Evolutionary conservation across 2,888 invertebrate species (phyloP), one percentile per base, ranked within the genome.

Genomic region (Autographa gamma): DNA sequence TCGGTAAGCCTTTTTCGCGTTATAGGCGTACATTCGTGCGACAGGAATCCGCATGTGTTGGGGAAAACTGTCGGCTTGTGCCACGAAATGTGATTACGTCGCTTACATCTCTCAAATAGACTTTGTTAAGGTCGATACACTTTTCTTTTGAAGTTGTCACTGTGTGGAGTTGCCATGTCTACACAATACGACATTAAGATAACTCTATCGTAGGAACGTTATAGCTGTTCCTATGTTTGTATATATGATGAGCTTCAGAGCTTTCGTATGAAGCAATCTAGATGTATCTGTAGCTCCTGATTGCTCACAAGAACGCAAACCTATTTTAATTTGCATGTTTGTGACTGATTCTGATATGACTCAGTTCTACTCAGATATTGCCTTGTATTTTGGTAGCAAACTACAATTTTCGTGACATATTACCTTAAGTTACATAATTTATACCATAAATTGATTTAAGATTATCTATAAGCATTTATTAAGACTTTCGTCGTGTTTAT

Each of bases 81-180:
- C 25, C 60, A 66, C 66, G 41, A 62, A 70, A 76, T 72, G 72
- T 63, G 31, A 41, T 73, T 66, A 67, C 60, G 67, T 63, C 66
- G 18, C 60, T 70, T 58, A 38, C 34, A 61, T 25, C 31, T 19
- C 59, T 66, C 61, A 59, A 61, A 31, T 16, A n/a, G 54, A 72
- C 65, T 32, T 60, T 75, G 66, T 63, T 41, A 74, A 60, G 60
- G 52, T 43, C 43, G 25, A 34, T 34, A 59, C 18, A 25, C 43
- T 38, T 52, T 66, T 25, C 7, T 9, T 63, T 70, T 54, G 54
- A 48, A 43, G 16, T n/a, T 56, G 18, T 16, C n/a, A 41, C 19
- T 25, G 64, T 9, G 13, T 8, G 34, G 9, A 8, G 1, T 60
- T 16, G 38, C 16, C 13, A 18, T 60, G 38, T 38, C n/a, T 34